phyloP scores from a whole-genome alignment of 2,888 invertebrate species.

The Ectobius pallidus region DNA sequence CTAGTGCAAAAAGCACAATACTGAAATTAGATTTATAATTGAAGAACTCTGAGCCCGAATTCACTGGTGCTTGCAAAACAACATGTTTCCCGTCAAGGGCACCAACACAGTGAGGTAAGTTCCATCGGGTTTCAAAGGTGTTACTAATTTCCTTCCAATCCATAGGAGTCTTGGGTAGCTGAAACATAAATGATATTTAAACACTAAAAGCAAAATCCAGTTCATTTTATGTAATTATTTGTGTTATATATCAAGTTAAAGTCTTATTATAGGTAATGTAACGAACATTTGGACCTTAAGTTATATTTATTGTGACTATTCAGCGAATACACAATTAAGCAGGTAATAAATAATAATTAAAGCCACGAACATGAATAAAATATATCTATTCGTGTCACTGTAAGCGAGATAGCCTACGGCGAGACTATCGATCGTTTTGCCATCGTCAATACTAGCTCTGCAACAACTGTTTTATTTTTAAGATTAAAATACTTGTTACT shows the following conservation, averaged over 20 bases:
- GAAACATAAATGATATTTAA: constrained; percentile 10
- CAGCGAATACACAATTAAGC: too few species aligned
- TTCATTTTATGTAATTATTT: neutral
- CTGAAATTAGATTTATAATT: constrained; percentile 51
- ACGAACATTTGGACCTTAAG: too few species aligned
- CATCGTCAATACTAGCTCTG: too few species aligned
- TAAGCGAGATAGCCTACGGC: too few species aligned
- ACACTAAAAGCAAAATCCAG: neutral
- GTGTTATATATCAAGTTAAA: constrained; percentile 5
- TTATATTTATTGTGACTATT: too few species aligned
- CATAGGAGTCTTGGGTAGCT: constrained; percentile 17
- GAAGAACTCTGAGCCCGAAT: constrained; percentile 48
- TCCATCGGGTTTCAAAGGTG: constrained; percentile 48
- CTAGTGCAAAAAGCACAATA: constrained; percentile 52
- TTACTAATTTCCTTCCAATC: constrained; percentile 20
- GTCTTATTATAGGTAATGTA: neutral
- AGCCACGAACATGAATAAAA: too few species aligned
- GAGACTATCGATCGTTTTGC: too few species aligned
- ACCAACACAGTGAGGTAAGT: constrained; percentile 49
- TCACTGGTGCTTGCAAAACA: constrained; percentile 47
- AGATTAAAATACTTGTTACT: too few species aligned
- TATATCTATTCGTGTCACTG: too few species aligned
- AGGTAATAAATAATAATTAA: too few species aligned
- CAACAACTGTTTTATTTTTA: too few species aligned
- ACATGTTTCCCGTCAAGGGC: constrained; percentile 52